Base-by-base conservation (phyloP, 2,113 vertebrate species). In the Aegithalos caudatus region DNA sequence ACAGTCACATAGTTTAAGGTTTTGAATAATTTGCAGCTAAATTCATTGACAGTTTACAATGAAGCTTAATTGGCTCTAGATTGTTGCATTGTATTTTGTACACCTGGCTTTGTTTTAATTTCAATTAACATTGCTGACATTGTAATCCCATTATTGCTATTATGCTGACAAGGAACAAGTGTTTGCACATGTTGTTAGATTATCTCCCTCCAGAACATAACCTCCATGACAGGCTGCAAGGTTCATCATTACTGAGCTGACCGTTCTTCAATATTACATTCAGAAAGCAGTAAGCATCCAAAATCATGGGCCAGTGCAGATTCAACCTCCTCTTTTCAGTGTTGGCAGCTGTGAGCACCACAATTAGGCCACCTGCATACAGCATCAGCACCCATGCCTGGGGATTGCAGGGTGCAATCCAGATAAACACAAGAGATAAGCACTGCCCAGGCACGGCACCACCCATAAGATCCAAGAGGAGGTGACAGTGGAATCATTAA, bases 91-190 rank as follows among this genome's bases (percentile, higher is more conserved):
- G 38, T 76, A 67, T 87, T 87, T 90, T 51, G 58, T n/a, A 82
- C 38, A 88, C 62, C 88, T 94, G 74, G 31, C 50, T 93, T 92
- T 88, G 37, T 42, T 71, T 71, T 53, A 28, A 88, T 38, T 81
- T 89, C 91, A 85, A 9, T 79, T 88, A 88, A 72, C 51, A 50
- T 6, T 64, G 81, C 84, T 92, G 90, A 92, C 72, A 70, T 10
- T 58, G 37, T 72, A 87, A 82, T 53, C 40, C 44, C 69, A 67
- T 65, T 84, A 79, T 37, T 89, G 47, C 58, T 50, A 48, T 61
- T 65, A 57, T 31, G 58, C 70, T 82, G 66, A 82, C 79, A 90
- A 92, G 58, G 44, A 71, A 53, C 45, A 56, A 77, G n/a, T 29
- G 25, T 33, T 60, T 40, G 60, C 53, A 72, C 3, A 1, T 33